Evolutionary conservation across 2,888 invertebrate species (phyloP), one percentile per base, ranked within the genome.

Genomic region (Melolontha melolontha): DNA sequence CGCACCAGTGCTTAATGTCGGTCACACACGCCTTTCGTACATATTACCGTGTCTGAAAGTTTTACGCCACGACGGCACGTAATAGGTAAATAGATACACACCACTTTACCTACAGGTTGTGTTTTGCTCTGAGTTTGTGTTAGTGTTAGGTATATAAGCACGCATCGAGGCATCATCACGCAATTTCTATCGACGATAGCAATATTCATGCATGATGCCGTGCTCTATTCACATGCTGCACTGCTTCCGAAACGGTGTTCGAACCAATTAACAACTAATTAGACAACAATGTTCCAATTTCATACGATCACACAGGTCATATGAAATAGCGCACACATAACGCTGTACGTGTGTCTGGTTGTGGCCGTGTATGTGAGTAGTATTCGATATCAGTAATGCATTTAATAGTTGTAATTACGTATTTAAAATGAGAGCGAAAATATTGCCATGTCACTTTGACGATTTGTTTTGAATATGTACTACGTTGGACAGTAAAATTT

Each of bases 201-300:
- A 72, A 75, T 74, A 72, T 75, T 73, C 75, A 73, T 72, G 73
- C 68, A 65, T 40, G 54, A 39, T 39, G 40, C 40, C 40, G 16
- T 54, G 29, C 51, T 34, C 10, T 70, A 71, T 69, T 73, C 72
- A 73, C 71, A 74, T 75, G 75, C 72, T 72, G 73, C 73, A 73
- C 57, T 70, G 71, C 72, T 74, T 74, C 72, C 72, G 74, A 73
- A 73, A 73, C 29, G 72, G 72, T 76, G 73, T 75, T 75, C 70
- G 68, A 68, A 72, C 73, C 74, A 76, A 77, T 77, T 77, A 77
- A 70, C 71, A 66, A 59, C 64, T 74, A 77, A 77, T 77, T 77
- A 77, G 71, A 70, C 71, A 74, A 74, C 73, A 72, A 74, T 75
- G 75, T 74, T 73, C 73, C 72, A 70, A 74, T 71, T 74, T 66